Conservation (phyloP, 2,888 invertebrate genomes). For the Alloplasta piceator region DNA sequence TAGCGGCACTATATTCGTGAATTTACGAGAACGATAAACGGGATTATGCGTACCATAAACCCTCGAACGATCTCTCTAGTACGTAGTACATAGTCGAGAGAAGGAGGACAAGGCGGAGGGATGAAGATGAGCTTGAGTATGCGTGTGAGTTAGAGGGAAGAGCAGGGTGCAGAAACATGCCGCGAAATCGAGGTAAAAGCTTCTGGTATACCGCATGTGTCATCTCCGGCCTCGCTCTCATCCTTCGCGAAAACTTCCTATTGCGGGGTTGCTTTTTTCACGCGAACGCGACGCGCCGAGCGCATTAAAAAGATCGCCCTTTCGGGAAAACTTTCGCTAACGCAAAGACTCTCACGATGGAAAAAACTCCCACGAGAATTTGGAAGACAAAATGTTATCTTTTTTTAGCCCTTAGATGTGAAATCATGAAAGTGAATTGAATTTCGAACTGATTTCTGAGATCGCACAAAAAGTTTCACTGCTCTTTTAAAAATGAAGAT, state of each 20-base stretch:
- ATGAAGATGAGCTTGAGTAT: background rate
- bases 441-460: no score
- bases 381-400: conserved; percentile 4
- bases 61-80: conserved; percentile 79
- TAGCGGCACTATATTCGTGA: conserved; percentile 75
- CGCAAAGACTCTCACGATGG: conserved; percentile 9
- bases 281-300: conserved; percentile 17
- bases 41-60: conserved; percentile 80
- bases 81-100: conserved; percentile 72
- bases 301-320: conserved; percentile 24
- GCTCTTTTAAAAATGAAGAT: no score
- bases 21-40: conserved; percentile 82
- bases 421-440: no score
- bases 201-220: conserved; percentile 10
- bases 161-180: conserved; percentile 6
- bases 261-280: conserved; percentile 47
- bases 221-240: background rate
- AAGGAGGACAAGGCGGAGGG: background rate
- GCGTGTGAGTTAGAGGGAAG: conserved; percentile 32
- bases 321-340: conserved; percentile 24
- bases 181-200: conserved; percentile 44
- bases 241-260: conserved; percentile 44
- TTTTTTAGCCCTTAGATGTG: background rate
- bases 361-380: conserved; percentile 13
- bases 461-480: no score